phyloP scores from a whole-genome alignment of 2,888 invertebrate species.

The Acanthosepion esculentum region DNA sequence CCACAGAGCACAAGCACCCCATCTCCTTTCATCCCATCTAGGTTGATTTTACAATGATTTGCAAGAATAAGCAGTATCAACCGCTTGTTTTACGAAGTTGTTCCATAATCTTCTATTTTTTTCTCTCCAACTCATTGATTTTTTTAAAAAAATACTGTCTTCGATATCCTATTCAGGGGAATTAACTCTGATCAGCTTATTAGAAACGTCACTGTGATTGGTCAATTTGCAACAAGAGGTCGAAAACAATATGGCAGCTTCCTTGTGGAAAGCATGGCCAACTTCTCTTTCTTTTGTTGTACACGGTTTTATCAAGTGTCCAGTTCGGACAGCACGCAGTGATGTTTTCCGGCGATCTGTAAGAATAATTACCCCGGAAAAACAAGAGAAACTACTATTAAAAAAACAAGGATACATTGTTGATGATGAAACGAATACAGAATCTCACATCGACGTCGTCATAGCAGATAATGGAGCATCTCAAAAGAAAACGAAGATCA shows the following conservation, averaged over 20 bases:
- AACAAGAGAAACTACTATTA: not conserved
- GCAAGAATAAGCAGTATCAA: too few species aligned
- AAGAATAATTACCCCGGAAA: not conserved
- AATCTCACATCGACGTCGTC: too few species aligned
- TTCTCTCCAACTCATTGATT: too few species aligned
- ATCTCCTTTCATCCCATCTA: too few species aligned
- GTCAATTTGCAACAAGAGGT: too few species aligned
- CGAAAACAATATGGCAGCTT: not conserved
- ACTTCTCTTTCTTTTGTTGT: not conserved
- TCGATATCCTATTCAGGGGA: not conserved
- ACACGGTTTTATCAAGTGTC: not conserved
- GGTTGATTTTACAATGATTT: too few species aligned
- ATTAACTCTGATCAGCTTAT: not conserved
- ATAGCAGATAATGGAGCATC: not conserved
- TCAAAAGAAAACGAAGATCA: not conserved
- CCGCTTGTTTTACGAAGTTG: too few species aligned
- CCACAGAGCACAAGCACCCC: not conserved
- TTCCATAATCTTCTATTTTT: too few species aligned
- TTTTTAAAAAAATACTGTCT: too few species aligned
- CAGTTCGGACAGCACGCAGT: not conserved
- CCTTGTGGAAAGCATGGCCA: not conserved
- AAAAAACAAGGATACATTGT: constrained; percentile 16
- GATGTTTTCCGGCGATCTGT: not conserved
- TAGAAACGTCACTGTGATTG: not conserved
- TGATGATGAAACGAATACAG: not conserved